Conservation (phyloP, 1,140 invertebrate genomes). For the Triops cancriformis region DNA sequence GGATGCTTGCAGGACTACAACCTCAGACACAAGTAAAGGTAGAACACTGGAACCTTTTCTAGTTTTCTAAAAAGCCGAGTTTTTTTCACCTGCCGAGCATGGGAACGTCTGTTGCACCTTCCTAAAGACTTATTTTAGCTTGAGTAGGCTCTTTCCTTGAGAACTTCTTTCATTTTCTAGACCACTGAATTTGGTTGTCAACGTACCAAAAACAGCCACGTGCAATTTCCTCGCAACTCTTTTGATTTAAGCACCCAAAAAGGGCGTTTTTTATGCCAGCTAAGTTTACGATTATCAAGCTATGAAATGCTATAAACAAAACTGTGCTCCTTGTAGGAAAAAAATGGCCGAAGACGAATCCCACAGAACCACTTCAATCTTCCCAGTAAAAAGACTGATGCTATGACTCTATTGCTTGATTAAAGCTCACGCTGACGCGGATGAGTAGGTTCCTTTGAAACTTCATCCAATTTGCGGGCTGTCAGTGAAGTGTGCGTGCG, state of each 20-base stretch:
- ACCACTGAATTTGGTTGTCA: background rate
- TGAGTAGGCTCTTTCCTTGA: background rate
- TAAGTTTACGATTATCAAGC: background rate
- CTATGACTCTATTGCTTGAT: constrained; percentile 14
- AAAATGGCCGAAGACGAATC: background rate
- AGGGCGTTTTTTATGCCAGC: background rate
- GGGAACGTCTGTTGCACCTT: background rate
- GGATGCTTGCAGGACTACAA: background rate
- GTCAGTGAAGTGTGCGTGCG: background rate
- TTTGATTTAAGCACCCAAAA: background rate
- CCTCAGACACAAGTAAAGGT: background rate
- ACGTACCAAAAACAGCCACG: background rate
- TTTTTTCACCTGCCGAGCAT: background rate
- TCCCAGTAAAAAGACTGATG: background rate
- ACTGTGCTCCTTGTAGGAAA: background rate
- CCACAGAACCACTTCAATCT: background rate
- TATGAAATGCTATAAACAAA: background rate
- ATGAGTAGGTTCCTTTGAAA: constrained; percentile 14
- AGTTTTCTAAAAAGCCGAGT: background rate
- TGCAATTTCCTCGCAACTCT: background rate
- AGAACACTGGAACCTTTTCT: background rate
- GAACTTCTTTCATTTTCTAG: background rate
- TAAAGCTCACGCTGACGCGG: background rate
- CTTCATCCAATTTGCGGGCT: constrained; percentile 9
- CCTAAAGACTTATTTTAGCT: background rate